phyloP scores from a whole-genome alignment of 2,113 vertebrate species.

The Lamprologus lemairii region DNA sequence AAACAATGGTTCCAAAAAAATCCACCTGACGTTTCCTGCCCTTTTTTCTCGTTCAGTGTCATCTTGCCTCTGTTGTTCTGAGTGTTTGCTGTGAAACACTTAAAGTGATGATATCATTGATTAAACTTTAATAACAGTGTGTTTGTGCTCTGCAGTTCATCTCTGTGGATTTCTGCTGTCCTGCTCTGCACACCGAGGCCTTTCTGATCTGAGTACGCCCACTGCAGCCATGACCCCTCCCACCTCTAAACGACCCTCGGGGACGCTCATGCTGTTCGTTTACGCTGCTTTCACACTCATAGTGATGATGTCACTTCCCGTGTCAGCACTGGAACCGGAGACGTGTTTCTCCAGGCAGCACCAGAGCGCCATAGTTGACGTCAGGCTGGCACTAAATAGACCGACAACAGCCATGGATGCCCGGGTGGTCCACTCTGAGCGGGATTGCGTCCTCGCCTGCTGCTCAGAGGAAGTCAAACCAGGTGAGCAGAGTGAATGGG shows the following conservation, averaged over 20 bases:
- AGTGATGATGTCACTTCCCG: neutral
- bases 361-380: slow-evolving; percentile 44
- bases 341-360: slow-evolving; percentile 70
- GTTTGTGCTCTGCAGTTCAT: slow-evolving; percentile 4
- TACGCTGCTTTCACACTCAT: neutral
- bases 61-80: neutral
- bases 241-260: neutral
- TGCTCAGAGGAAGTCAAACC: slow-evolving; percentile 62
- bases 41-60: neutral
- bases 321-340: slow-evolving; percentile 22
- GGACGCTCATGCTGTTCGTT: neutral
- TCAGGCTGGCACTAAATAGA: slow-evolving; percentile 9
- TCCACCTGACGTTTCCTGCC: neutral
- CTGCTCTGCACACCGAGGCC: neutral
- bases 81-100: neutral
- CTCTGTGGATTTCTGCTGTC: slow-evolving; percentile 8
- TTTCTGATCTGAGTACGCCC: neutral
- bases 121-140: neutral
- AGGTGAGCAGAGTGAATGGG: slow-evolving; percentile 37
- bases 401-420: slow-evolving; percentile 10
- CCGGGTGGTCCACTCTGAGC: slow-evolving; percentile 28
- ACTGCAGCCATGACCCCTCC: slow-evolving; percentile 36
- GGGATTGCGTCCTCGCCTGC: slow-evolving; percentile 68
- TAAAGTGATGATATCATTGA: neutral
- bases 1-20: neutral